phyloP scores from a whole-genome alignment of 1,140 invertebrate species.

The Saccostrea glomerata region DNA sequence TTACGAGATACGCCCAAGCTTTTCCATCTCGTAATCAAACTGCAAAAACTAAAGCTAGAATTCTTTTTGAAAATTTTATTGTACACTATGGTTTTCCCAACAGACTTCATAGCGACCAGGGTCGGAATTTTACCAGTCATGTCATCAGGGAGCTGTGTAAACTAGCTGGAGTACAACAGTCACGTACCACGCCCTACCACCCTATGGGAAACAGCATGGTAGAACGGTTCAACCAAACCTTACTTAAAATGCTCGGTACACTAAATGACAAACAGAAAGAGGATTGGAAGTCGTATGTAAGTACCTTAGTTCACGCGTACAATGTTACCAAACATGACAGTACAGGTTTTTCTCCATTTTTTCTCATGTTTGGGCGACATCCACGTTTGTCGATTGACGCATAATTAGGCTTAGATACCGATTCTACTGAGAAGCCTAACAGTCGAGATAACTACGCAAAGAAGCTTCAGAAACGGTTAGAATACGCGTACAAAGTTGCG shows the following conservation, averaged over 20 bases:
- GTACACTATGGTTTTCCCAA: too few relatives aligned
- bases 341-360: conserved; percentile 56
- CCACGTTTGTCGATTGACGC: conserved; percentile 57
- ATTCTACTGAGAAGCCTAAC: neutral
- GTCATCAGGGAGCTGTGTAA: too few relatives aligned
- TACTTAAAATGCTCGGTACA: conserved; percentile 53
- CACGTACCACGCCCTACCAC: too few relatives aligned
- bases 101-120: too few relatives aligned
- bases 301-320: conserved; percentile 59
- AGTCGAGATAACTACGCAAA: neutral
- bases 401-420: conserved; percentile 38
- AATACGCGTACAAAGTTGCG: conserved; percentile 44
- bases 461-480: conserved; percentile 37
- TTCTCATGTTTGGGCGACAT: conserved; percentile 59
- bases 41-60: conserved; percentile 51
- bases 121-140: too few relatives aligned
- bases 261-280: conserved; percentile 43
- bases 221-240: conserved; percentile 49
- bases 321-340: conserved; percentile 57
- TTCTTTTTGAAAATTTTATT: too few relatives aligned
- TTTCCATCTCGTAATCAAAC: conserved; percentile 42
- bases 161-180: too few relatives aligned
- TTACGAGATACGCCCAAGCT: too few relatives aligned
- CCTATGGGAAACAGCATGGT: conserved; percentile 37
- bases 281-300: too few relatives aligned